Percentiles rank a stretch among this genome's conserved stretches.
phyloP scores from a whole-genome alignment of 2,113 vertebrate genomes.

The Felis chaus region DNA sequence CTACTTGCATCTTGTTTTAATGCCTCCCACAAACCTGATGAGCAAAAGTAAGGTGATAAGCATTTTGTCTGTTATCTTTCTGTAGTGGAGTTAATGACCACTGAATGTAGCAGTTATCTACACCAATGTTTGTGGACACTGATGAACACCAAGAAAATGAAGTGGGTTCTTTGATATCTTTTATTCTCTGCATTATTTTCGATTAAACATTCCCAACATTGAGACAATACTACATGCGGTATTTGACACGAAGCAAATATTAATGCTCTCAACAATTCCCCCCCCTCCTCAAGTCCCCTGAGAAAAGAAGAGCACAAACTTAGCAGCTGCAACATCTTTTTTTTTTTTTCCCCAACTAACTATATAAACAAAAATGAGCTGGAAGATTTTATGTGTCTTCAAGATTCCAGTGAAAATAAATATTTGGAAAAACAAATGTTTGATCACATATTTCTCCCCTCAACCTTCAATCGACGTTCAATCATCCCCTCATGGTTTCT shows the following conservation, averaged over 20 bases:
- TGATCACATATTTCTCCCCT: neutral
- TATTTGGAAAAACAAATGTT: neutral
- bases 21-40: neutral
- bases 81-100: neutral
- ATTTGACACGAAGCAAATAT: conserved; percentile 15
- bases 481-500: neutral
- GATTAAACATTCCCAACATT: neutral
- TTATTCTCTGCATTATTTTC: conserved; percentile 19
- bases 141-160: neutral
- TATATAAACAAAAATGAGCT: neutral
- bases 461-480: neutral
- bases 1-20: neutral
- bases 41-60: neutral
- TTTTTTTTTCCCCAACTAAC: neutral
- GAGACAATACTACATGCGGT: neutral
- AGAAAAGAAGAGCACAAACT: neutral
- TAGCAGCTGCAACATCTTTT: neutral
- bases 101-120: neutral
- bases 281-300: neutral
- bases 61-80: neutral
- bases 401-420: conserved; percentile 8
- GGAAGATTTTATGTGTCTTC: neutral
- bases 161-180: neutral
- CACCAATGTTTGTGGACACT: neutral
- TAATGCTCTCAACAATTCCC: neutral